Evolutionary conservation across 2,113 vertebrate genomes (phyloP).

Genomic region (Gallinago undulata): DNA sequence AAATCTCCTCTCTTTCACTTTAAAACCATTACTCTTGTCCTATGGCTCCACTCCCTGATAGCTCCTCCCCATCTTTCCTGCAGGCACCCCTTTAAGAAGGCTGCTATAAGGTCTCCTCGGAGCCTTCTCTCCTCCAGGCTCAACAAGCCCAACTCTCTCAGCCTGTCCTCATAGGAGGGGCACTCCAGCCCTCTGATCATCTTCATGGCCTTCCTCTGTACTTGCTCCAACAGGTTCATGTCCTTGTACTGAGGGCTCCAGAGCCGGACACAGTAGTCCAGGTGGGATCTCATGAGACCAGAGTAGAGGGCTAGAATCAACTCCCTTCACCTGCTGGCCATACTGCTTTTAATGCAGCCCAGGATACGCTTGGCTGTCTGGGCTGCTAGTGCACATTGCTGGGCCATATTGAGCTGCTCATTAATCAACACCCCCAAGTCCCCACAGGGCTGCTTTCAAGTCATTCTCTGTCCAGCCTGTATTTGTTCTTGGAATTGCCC

Average conservation of each 20-base stretch:
- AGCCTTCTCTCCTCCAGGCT: background rate
- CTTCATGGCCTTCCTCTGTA: background rate
- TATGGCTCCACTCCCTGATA: background rate
- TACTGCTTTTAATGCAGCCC: background rate
- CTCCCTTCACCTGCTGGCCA: background rate
- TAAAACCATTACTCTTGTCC: background rate
- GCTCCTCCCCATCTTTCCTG: background rate
- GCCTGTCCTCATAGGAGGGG: background rate
- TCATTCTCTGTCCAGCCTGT: background rate
- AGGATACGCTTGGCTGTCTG: background rate
- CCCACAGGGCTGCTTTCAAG: background rate
- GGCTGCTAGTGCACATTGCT: background rate
- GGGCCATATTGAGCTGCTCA: background rate
- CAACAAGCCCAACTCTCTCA: background rate
- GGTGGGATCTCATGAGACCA: background rate
- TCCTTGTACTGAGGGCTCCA: background rate
- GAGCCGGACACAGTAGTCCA: background rate
- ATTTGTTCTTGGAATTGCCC: background rate
- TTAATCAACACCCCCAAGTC: background rate
- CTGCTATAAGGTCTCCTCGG: background rate
- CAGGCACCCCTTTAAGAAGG: background rate
- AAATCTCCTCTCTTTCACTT: background rate
- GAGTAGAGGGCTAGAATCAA: background rate
- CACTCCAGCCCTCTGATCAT: background rate
- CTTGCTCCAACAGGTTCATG: background rate